phyloP scores from a whole-genome alignment of 2,888 invertebrate species.

The Nemoura dubitans region DNA sequence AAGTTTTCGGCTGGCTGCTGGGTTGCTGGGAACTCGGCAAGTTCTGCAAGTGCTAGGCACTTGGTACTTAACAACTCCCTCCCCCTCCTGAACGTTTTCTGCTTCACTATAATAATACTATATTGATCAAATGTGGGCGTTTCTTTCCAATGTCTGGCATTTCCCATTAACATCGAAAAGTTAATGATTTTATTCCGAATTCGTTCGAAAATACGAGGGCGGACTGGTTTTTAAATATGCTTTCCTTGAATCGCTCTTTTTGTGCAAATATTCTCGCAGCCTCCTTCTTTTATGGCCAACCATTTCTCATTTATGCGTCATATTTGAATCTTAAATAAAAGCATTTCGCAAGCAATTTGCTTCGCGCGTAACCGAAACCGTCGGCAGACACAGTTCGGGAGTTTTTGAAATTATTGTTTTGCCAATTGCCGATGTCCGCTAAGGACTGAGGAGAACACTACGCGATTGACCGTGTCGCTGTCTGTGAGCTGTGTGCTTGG shows the following conservation, averaged over 20 bases:
- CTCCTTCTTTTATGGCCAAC: too few relatives aligned
- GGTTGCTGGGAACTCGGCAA: background rate
- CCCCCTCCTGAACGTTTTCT: background rate
- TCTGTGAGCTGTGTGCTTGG: too few relatives aligned
- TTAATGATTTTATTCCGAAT: conserved; percentile 12
- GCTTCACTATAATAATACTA: background rate
- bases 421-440: too few relatives aligned
- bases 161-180: background rate
- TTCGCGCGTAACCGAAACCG: too few relatives aligned
- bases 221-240: background rate
- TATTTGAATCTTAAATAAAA: too few relatives aligned
- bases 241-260: background rate
- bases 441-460: too few relatives aligned
- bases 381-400: too few relatives aligned
- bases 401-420: too few relatives aligned
- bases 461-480: too few relatives aligned
- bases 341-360: too few relatives aligned
- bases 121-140: conserved; percentile 3
- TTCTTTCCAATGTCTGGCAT: conserved; percentile 4
- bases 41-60: background rate
- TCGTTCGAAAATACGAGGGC: background rate
- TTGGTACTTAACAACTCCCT: background rate
- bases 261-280: background rate
- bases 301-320: too few relatives aligned
- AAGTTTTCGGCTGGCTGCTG: background rate